These are phyloP conservation scores for Cochlearius cochlearius DNA, from an alignment of 2,113 vertebrate genomes.

Conservation along the genomic window DNA sequence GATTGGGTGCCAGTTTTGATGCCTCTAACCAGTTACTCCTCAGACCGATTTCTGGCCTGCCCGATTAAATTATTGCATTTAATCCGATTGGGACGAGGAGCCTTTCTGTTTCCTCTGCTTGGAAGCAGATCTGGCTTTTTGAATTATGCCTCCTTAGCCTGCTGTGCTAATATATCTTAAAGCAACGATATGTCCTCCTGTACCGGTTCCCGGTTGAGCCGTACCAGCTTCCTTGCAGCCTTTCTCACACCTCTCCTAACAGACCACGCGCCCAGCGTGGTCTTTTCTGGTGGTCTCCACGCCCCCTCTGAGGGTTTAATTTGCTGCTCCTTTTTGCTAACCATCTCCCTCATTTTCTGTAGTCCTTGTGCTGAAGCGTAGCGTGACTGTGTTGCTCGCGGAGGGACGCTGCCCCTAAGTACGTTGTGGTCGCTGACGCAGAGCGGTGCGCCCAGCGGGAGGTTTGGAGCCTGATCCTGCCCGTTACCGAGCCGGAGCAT, in stretches of 20 bases:
- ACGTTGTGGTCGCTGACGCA: background rate
- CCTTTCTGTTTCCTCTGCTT: background rate
- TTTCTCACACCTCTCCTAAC: background rate
- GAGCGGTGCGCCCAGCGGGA: background rate
- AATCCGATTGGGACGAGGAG: background rate
- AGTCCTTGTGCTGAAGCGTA: background rate
- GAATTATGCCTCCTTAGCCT: background rate
- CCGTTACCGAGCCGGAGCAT: background rate
- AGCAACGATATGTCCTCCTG: background rate
- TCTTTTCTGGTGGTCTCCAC: background rate
- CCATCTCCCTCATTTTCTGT: background rate
- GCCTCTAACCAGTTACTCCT: background rate
- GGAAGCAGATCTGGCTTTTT: background rate
- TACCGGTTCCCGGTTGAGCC: background rate
- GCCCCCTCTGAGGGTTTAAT: background rate
- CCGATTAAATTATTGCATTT: background rate
- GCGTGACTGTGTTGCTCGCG: background rate
- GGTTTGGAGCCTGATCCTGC: background rate
- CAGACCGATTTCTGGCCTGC: background rate
- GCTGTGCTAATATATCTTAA: background rate
- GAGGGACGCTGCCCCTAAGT: background rate
- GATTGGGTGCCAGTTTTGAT: background rate
- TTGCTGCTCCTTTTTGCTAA: background rate
- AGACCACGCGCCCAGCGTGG: accelerated
- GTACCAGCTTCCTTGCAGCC: background rate